Evolutionary conservation across 2,797 vertebrate genomes (phyloP).

Genomic region (Philypnodon macrostomus): DNA sequence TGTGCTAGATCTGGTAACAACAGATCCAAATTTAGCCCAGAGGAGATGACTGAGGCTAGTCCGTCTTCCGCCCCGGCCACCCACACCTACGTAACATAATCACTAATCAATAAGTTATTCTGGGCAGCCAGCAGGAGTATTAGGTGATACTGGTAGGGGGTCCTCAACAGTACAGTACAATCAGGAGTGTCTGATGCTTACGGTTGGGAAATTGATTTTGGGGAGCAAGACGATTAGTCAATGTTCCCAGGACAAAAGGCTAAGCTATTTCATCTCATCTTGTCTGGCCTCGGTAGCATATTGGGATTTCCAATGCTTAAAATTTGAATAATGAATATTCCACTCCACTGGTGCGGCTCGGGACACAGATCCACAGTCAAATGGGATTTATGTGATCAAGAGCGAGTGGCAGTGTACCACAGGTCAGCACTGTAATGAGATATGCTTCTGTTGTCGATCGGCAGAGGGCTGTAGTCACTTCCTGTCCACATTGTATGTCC

Average conservation of each 20-base stretch:
- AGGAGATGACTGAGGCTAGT: constrained; percentile 69
- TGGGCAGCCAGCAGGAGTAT: constrained; percentile 63
- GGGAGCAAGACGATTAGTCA: constrained; percentile 74
- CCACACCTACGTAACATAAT: constrained; percentile 74
- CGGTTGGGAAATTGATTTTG: constrained; percentile 75
- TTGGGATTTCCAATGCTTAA: constrained; percentile 76
- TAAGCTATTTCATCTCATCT: constrained; percentile 79
- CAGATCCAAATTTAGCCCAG: constrained; percentile 68
- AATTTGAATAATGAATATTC: constrained; percentile 81
- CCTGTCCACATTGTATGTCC: constrained; percentile 59
- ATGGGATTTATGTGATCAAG: constrained; percentile 74
- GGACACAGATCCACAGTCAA: constrained; percentile 42
- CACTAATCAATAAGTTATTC: constrained; percentile 71
- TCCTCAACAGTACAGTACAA: constrained; percentile 75
- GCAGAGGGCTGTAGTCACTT: constrained; percentile 60
- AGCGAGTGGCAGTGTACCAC: constrained; percentile 58
- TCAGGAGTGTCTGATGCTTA: constrained; percentile 73
- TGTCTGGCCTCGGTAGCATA: constrained; percentile 75
- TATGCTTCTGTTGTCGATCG: constrained; percentile 64
- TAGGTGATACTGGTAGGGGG: constrained; percentile 67
- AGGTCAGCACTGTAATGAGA: constrained; percentile 72
- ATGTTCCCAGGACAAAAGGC: constrained; percentile 76
- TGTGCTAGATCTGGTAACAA: constrained; percentile 67
- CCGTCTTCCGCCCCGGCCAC: constrained; percentile 67
- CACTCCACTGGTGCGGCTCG: constrained; percentile 48